Evolutionary conservation across 2,797 vertebrate species (phyloP), one percentile per base, ranked within the genome.

Genomic region (Ficedula albicollis): DNA sequence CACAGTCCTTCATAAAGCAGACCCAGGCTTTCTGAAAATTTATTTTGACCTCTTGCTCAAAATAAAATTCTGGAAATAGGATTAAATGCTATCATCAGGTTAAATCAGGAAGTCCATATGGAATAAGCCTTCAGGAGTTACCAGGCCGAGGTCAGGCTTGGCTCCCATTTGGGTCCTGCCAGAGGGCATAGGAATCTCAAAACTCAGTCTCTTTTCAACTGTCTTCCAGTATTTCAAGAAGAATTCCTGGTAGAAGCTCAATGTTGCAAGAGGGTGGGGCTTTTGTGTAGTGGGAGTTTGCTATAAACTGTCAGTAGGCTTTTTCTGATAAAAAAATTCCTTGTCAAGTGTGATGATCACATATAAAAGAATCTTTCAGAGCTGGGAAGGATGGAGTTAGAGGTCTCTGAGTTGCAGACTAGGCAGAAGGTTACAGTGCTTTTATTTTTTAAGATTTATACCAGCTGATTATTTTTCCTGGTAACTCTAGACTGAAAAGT

Each of bases 11-110:
- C 23, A 46, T 36, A 75, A 87, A 85, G 54, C 34, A 88, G 58
- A 69, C 4, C 49, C 32, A 67, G 52, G 73, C 66, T 76, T 93
- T 78, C 69, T 14, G 17, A 76, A 83, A 44, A n/a, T 75, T 72
- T 56, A 27, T 84, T 88, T 74, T 94, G 76, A 89, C 87, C 82
- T 92, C 51, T 52, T 86, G 52, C 39, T 76, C 67, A 88, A 63
- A 83, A 43, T 52, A 43, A 20, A 94, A 93, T 18, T 55, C 54
- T 81, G 39, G 59, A 78, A 81, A 80, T 79, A 25, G 44, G 27
- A 91, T 88, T 84, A 39, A 89, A 83, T 17, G 5, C 81, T 94
- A 69, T 66, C 79, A 56, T 21, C 11, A 59, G 38, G 17, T 19
- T 51, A 86, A 77, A 78, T 91, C 63, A 69, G 25, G 22, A 59